Conservation (phyloP, 2,113 vertebrate species). For the Arenaria interpres region DNA sequence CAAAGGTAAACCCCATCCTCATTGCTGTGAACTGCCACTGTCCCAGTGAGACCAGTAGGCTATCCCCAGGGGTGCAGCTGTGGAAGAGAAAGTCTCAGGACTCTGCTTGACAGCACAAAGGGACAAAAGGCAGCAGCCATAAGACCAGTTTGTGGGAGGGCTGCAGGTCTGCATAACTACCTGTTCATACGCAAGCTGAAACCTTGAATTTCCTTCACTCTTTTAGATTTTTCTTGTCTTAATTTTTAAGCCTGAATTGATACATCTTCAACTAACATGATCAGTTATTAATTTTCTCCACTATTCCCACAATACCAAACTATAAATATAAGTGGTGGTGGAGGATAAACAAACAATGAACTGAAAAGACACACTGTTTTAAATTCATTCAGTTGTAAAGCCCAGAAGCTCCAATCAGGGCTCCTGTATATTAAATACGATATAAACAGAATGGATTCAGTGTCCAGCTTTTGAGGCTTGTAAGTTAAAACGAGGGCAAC, state of each 20-base stretch:
- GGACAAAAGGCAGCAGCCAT: background rate
- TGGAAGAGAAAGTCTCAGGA: background rate
- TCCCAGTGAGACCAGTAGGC: background rate
- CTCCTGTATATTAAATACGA: background rate
- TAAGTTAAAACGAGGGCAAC: background rate
- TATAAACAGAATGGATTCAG: background rate
- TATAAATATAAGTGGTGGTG: background rate
- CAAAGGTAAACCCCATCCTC: background rate
- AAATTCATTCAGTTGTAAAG: background rate
- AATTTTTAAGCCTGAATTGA: background rate
- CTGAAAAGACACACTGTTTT: background rate
- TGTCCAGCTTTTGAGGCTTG: background rate
- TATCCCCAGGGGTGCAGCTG: background rate
- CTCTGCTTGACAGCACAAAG: background rate
- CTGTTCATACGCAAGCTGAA: background rate
- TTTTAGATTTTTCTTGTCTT: background rate
- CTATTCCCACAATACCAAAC: background rate
- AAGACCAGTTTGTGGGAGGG: background rate
- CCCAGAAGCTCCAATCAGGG: background rate
- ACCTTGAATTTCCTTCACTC: background rate
- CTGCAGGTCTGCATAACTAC: background rate
- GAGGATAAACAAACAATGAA: background rate
- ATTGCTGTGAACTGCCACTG: accelerated
- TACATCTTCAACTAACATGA: background rate
- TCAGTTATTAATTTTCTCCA: background rate